phyloP scores from a whole-genome alignment of 2,888 invertebrate species.

The Pseudococcus viburni region DNA sequence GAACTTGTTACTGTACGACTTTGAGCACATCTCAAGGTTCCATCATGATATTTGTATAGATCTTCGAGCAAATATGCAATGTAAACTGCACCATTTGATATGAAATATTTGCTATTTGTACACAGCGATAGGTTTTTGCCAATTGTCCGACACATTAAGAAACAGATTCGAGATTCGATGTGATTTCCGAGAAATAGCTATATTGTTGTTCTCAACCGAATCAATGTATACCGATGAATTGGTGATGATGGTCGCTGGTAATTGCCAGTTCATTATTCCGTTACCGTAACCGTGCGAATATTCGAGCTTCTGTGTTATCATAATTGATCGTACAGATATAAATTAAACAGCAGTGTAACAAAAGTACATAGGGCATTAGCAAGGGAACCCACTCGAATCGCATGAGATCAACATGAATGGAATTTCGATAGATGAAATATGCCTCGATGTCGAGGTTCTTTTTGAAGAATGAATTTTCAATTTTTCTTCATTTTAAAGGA shows the following conservation, averaged over 20 bases:
- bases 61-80: too few relatives aligned
- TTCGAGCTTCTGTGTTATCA: conserved; percentile 1
- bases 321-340: conserved; percentile 21
- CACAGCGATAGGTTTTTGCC: background rate
- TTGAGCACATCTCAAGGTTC: background rate
- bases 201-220: background rate
- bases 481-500: too few relatives aligned
- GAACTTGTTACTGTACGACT: background rate
- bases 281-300: conserved; percentile 9
- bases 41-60: background rate
- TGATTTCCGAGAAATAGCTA: conserved; percentile 6
- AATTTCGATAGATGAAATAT: background rate
- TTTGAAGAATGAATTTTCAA: background rate
- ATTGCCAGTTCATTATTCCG: conserved; percentile 9
- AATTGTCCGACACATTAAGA: background rate
- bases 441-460: background rate
- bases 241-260: background rate
- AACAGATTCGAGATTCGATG: conserved; percentile 1
- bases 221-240: background rate
- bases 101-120: background rate
- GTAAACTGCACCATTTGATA: background rate
- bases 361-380: background rate
- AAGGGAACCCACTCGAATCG: background rate
- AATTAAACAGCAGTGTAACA: background rate
- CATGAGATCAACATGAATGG: background rate